phyloP scores from a whole-genome alignment of 2,113 vertebrate species.

The Gorsachius goisagi region DNA sequence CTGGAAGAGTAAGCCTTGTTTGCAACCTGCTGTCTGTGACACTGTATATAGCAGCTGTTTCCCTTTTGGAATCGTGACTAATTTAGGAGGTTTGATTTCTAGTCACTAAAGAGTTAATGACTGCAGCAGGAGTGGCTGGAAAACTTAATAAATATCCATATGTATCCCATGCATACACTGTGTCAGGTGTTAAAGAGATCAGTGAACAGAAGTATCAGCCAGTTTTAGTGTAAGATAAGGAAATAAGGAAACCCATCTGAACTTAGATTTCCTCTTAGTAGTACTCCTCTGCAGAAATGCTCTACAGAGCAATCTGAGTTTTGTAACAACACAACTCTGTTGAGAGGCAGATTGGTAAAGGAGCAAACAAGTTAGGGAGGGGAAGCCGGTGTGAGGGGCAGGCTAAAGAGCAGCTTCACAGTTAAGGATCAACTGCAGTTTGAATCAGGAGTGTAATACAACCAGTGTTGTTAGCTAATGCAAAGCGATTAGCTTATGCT shows the following conservation, averaged over 20 bases:
- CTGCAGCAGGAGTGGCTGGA: not conserved
- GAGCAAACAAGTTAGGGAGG: not conserved
- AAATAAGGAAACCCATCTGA: not conserved
- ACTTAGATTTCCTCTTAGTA: not conserved
- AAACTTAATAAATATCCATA: not conserved
- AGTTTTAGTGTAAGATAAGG: not conserved
- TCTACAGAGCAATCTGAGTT: not conserved
- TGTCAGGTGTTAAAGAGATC: not conserved
- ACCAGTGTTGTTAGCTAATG: not conserved
- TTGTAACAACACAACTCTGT: not conserved
- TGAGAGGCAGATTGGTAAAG: not conserved
- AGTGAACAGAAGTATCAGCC: not conserved
- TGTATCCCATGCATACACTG: not conserved
- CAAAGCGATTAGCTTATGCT: not conserved
- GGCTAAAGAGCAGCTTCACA: not conserved
- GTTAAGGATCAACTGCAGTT: not conserved
- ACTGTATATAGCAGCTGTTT: slow-evolving; percentile 7
- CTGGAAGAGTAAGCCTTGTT: slow-evolving; percentile 13
- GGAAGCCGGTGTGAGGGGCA: not conserved
- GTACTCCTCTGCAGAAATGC: not conserved
- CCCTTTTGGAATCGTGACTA: slow-evolving; percentile 21
- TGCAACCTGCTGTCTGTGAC: not conserved
- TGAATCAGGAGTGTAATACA: not conserved
- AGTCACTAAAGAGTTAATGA: slow-evolving; percentile 21
- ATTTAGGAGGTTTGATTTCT: slow-evolving; percentile 5